Evolutionary conservation across 37 sponge, comb jelly and placozoan genomes (phyloP).

Genomic region (Beroe ovata): DNA sequence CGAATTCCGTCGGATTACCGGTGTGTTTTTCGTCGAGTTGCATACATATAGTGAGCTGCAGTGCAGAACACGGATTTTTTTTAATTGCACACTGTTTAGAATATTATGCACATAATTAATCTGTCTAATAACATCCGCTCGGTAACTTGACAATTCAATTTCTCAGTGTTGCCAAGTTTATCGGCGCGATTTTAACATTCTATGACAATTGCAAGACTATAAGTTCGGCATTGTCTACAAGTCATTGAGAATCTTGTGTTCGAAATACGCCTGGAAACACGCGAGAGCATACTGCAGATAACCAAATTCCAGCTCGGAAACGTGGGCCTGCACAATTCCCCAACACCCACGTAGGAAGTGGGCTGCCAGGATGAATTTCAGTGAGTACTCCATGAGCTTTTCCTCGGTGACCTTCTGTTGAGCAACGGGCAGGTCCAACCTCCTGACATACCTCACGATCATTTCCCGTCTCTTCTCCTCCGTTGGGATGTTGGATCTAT

Average conservation of each 20-base stretch:
- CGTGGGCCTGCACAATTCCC: constrained; percentile 60
- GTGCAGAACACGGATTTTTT: no score
- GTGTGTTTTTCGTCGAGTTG: no score
- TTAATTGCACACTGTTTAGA: neutral
- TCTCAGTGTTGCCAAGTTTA: neutral
- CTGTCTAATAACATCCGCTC: neutral
- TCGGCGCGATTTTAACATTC: no score
- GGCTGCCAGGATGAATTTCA: constrained; percentile 57
- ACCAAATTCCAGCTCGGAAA: constrained; percentile 53
- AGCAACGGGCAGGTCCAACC: constrained; percentile 49
- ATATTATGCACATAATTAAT: neutral
- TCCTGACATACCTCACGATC: constrained; percentile 18
- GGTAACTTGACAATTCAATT: neutral
- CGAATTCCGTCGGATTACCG: no score
- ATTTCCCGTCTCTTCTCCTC: constrained; percentile 34
- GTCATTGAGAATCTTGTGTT: constrained; percentile 54
- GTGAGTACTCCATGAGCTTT: constrained; percentile 61
- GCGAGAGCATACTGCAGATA: constrained; percentile 62
- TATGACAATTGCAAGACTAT: no score
- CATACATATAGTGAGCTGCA: no score
- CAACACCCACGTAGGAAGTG: constrained; percentile 49
- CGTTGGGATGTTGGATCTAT: constrained; percentile 12
- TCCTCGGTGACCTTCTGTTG: constrained; percentile 61
- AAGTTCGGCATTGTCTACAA: no score
- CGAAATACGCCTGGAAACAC: constrained; percentile 62